Percentiles rank a stretch among this genome's conserved stretches.
Conservation (phyloP, 1,140 invertebrate genomes). For the Drosophila grimshawi region DNA sequence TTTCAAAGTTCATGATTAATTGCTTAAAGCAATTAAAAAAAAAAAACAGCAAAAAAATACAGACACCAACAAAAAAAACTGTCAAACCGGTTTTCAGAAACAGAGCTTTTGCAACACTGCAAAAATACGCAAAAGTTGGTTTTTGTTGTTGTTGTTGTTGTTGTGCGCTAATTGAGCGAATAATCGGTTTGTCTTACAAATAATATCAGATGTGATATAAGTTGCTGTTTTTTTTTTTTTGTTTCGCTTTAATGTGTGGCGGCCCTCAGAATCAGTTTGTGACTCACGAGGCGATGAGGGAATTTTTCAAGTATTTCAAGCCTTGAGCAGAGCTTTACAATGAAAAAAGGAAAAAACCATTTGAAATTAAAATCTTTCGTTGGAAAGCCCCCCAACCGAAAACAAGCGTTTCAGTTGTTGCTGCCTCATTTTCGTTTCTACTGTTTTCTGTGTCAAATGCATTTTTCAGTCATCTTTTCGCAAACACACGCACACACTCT, state of each 20-base stretch:
- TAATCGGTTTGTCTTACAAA: slow-evolving; percentile 18
- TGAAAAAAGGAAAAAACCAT: too few relatives aligned
- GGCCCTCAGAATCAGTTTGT: slow-evolving; percentile 2
- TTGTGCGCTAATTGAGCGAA: slow-evolving; percentile 16
- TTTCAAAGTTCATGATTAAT: slow-evolving; percentile 11
- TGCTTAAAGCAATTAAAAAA: not conserved
- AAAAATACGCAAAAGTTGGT: not conserved
- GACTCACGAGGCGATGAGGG: slow-evolving; percentile 9
- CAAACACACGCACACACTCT: slow-evolving; percentile 21
- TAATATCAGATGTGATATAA: slow-evolving; percentile 1
- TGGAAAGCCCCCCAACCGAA: too few relatives aligned
- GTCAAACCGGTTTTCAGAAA: not conserved
- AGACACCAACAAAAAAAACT: too few relatives aligned
- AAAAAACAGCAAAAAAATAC: not conserved
- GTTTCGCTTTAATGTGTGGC: not conserved
- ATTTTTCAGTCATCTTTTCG: slow-evolving; percentile 76
- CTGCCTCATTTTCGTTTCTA: slow-evolving; percentile 1
- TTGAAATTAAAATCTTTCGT: too few relatives aligned
- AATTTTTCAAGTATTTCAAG: slow-evolving; percentile 5
- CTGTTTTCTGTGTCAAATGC: slow-evolving; percentile 75
- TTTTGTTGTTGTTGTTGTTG: too few relatives aligned
- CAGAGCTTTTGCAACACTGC: too few relatives aligned
- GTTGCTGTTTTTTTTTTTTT: not conserved
- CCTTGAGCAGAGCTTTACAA: slow-evolving; percentile 9
- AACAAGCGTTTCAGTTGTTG: not conserved